Evolutionary conservation across 2,888 invertebrate genomes (phyloP).

Genomic region (Drosophila greeni): DNA sequence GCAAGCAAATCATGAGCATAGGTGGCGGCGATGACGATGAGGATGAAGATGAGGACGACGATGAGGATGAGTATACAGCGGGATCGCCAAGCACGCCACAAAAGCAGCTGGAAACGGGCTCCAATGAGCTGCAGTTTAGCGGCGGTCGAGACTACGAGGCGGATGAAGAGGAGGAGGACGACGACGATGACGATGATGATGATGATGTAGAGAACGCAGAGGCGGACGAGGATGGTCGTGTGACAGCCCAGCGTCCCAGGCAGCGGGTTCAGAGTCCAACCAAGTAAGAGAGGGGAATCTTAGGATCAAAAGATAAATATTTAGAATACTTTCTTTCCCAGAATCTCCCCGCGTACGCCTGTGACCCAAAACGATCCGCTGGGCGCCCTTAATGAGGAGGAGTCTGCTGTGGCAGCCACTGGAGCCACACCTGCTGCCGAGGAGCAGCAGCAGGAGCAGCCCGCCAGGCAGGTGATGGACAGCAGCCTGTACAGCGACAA

Average conservation of each 20-base stretch:
- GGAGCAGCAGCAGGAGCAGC: slow-evolving; percentile 12
- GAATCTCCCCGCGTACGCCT: slow-evolving; percentile 88
- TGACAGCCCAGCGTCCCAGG: slow-evolving; percentile 40
- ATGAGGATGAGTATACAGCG: slow-evolving; percentile 30
- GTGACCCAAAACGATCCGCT: slow-evolving; percentile 95
- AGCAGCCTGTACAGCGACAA: slow-evolving; percentile 82
- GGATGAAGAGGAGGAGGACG: slow-evolving; percentile 49
- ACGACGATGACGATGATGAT: slow-evolving; percentile 14
- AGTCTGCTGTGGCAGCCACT: slow-evolving; percentile 24
- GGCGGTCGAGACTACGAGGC: slow-evolving; percentile 59
- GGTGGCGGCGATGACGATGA: slow-evolving; percentile 64
- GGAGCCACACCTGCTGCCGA: slow-evolving; percentile 35
- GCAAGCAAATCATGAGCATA: slow-evolving; percentile 73
- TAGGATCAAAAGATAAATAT: background rate
- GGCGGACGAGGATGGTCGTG: slow-evolving; percentile 50
- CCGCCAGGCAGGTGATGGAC: slow-evolving; percentile 58
- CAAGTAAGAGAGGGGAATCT: slow-evolving; percentile 63
- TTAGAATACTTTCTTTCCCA: slow-evolving; percentile 57
- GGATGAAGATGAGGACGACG: slow-evolving; percentile 50
- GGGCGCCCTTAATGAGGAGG: slow-evolving; percentile 84
- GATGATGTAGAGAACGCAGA: slow-evolving; percentile 19
- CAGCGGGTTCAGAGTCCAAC: slow-evolving; percentile 77
- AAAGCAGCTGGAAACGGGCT: slow-evolving; percentile 30
- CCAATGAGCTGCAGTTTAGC: slow-evolving; percentile 42
- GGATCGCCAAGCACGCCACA: slow-evolving; percentile 40